Base-by-base conservation (phyloP, 2,888 invertebrate species). In the Cryptus viduatorius region DNA sequence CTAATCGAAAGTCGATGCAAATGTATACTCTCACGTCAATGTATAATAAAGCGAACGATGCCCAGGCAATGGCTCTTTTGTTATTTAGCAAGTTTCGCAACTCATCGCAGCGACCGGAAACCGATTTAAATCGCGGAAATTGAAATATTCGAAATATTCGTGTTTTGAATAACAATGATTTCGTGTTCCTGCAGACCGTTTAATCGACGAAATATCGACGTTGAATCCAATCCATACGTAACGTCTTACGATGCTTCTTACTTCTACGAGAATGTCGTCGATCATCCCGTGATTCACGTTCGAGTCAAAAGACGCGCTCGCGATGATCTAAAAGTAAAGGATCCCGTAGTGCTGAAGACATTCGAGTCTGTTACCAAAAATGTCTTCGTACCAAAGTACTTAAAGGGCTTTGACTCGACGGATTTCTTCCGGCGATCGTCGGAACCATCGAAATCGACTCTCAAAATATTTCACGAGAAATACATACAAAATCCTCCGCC, bases 1-100 rank as follows among this genome's bases (percentile, higher is more conserved):
- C 42, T 82, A 64, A 50, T 31, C 48, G 73, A 75, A 82, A 67
- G 19, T 71, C 69, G 59, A 75, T 50, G 61, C 80, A 84, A 82
- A 85, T 89, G 84, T 91, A 90, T 91, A 90, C 86, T 89, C 86
- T 89, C 86, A 89, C 86, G 89, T 88, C 87, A 79, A 82, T 90
- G 88, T 90, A 86, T 89, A 91, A 90, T 90, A 90, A 91, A 91
- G 88, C 82, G 88, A 78, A 86, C 76, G 87, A 89, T 90, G 83
- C 88, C 85, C 84, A 87, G 83, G 85, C 85, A 86, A 56, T 86
- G 44, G 61, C 14, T 75, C 12, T 14, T 56, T 48, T 78, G 59
- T 50, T 16, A 37, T 7, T 59, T 24, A 42, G 24, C 31, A 48
- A 68, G 16, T 14, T 68, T 46, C 56, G 56, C 24, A 4, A 56